A percentile compares a stretch with the other conserved stretches of the same genome.
Conservation (phyloP, 1,140 invertebrate species). For the Drosophila virilis region DNA sequence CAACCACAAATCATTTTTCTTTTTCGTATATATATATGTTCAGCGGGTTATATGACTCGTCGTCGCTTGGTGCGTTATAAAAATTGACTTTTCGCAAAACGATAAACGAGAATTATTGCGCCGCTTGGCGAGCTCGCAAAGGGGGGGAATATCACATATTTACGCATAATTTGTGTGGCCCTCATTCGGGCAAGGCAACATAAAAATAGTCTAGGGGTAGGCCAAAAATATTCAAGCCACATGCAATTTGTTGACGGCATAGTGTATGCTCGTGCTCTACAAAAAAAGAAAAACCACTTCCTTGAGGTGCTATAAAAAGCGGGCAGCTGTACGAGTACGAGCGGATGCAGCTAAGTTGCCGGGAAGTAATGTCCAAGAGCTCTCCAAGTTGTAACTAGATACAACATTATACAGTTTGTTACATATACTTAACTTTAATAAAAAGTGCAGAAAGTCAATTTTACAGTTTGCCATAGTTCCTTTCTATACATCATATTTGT, state of each 20-base stretch:
- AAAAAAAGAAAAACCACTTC: slow-evolving; percentile 25
- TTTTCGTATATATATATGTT: slow-evolving; percentile 28
- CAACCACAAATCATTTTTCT: slow-evolving; percentile 72
- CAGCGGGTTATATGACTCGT: slow-evolving; percentile 38
- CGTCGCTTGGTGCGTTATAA: slow-evolving; percentile 56
- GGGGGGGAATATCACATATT: slow-evolving; percentile 50
- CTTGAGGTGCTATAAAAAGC: slow-evolving; percentile 67
- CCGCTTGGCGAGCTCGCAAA: background rate
- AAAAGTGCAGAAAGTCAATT: no score
- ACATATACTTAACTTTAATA: no score
- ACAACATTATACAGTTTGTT: background rate
- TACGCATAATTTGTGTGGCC: slow-evolving; percentile 79
- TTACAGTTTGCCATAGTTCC: no score
- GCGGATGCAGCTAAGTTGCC: slow-evolving; percentile 59
- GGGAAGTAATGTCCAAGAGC: background rate
- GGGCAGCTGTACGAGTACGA: slow-evolving; percentile 41
- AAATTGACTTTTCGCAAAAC: slow-evolving; percentile 79
- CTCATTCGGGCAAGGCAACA: slow-evolving; percentile 49
- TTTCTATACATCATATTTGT: no score
- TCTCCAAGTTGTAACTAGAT: background rate
- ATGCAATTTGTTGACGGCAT: slow-evolving; percentile 48
- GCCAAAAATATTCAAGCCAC: slow-evolving; percentile 71
- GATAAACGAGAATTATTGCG: slow-evolving; percentile 71
- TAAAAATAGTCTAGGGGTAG: slow-evolving; percentile 57
- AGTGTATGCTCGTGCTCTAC: background rate